Evolutionary conservation across 2,888 invertebrate genomes (phyloP), one percentile per base, ranked within the genome.

Genomic region (Tiliacea aurago): DNA sequence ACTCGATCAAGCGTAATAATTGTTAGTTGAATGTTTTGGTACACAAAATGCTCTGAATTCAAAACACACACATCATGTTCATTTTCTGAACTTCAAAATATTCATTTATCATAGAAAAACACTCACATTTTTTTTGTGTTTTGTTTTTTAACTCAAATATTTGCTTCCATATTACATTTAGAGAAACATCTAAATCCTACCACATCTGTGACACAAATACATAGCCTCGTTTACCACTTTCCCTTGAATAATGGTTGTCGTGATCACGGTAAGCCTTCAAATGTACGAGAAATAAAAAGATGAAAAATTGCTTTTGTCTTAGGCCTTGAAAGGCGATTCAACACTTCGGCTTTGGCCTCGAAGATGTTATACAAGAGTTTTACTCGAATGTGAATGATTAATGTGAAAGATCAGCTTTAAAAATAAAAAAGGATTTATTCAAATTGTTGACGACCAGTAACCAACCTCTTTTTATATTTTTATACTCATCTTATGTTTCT

Each of bases 291-390:
- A 82, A 73, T 76, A 79, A 76, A 81, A 81, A 80, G 47, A 73
- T 73, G 72, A 84, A 80, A 76, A 76, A 82, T 84, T 61, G 64
- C 61, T 58, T 80, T 70, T 79, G 65, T 69, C 23, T 65, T 33
- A 55, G 61, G n/a, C 61, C 67, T 76, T 58, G 63, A 66, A 70
- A 73, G 37, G 59, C 49, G 56, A 28, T 78, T 65, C 53, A 71
- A 74, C 71, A 59, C 59, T 65, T 76, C 23, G 33, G 43, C 13
- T 51, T 59, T 28, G 43, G 9, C 65, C 61, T 70, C 65, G 28
- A 70, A 62, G 56, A 69, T 59, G 43, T 79, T 70, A 49, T 37
- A 76, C 66, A 51, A 63, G 53, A 80, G n/a, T 70, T 75, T 75
- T 81, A 76, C 56, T 66, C 59, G 7, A 55, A 70, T 66, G 53